phyloP scores from a whole-genome alignment of 2,888 invertebrate species.

The Acrocyrtus sp. region DNA sequence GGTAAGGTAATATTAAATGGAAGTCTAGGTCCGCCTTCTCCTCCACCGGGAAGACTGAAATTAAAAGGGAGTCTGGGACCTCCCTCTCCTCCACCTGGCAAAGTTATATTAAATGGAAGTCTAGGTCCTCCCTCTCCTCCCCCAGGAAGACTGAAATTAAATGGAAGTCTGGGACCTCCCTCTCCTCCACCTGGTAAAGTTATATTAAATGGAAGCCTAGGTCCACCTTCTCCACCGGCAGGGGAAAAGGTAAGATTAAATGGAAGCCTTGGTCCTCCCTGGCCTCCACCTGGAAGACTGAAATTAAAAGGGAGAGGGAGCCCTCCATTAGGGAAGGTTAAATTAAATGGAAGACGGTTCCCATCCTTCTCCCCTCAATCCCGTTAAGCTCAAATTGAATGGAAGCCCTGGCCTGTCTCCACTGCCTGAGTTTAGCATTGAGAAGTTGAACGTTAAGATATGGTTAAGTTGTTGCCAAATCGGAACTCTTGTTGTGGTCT shows the following conservation, averaged over 20 bases:
- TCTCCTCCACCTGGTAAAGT: slow-evolving; percentile 1
- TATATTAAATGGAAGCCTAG: neutral
- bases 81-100: neutral
- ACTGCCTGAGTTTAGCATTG: neutral
- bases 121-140: no score
- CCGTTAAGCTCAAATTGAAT: slow-evolving; percentile 5
- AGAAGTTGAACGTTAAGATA: slow-evolving; percentile 24
- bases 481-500: neutral
- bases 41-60: slow-evolving; percentile 2
- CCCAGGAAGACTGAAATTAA: no score
- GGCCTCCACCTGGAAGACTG: slow-evolving; percentile 1
- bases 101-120: neutral
- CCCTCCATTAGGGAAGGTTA: no score
- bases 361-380: no score
- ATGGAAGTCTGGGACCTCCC: neutral
- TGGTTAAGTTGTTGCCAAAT: slow-evolving; percentile 22
- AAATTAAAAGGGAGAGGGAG: no score
- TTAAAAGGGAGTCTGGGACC: slow-evolving; percentile 5
- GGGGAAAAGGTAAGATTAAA: neutral
- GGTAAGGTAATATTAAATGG: neutral
- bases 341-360: no score
- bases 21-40: neutral
- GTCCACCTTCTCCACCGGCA: neutral
- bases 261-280: neutral
- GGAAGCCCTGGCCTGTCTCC: neutral